phyloP scores from a whole-genome alignment of 1,140 invertebrate species.

The Penaeus japonicus region DNA sequence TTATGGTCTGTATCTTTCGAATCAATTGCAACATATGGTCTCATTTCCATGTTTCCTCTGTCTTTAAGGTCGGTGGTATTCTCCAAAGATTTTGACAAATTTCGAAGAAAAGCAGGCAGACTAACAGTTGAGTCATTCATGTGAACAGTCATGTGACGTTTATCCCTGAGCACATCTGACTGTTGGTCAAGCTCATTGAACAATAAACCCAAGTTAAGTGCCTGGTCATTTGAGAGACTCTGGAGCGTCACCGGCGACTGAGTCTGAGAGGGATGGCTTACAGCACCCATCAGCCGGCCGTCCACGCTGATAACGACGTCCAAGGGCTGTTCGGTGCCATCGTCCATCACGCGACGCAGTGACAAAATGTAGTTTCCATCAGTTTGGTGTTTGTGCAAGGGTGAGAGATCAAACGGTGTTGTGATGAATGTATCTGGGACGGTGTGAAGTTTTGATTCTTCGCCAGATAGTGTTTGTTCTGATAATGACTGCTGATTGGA shows the following conservation, averaged over 20 bases:
- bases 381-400: neutral
- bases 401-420: neutral
- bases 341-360: slow-evolving; percentile 31
- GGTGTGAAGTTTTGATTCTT: slow-evolving; percentile 23
- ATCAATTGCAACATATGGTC: too few species aligned
- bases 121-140: too few species aligned
- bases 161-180: too few species aligned
- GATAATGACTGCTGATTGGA: too few species aligned
- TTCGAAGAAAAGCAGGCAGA: too few species aligned
- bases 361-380: slow-evolving; percentile 50
- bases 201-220: too few species aligned
- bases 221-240: neutral
- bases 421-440: neutral
- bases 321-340: slow-evolving; percentile 42
- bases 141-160: too few species aligned
- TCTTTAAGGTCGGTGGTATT: too few species aligned
- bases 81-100: too few species aligned
- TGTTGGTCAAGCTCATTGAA: too few species aligned
- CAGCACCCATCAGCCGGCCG: slow-evolving; percentile 37
- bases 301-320: slow-evolving; percentile 47
- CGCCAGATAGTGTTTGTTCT: neutral
- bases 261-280: neutral
- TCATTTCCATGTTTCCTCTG: too few species aligned
- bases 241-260: neutral
- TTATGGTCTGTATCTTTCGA: too few species aligned